Conservation (phyloP, 2,113 vertebrate species). For the Mellivora capensis region DNA sequence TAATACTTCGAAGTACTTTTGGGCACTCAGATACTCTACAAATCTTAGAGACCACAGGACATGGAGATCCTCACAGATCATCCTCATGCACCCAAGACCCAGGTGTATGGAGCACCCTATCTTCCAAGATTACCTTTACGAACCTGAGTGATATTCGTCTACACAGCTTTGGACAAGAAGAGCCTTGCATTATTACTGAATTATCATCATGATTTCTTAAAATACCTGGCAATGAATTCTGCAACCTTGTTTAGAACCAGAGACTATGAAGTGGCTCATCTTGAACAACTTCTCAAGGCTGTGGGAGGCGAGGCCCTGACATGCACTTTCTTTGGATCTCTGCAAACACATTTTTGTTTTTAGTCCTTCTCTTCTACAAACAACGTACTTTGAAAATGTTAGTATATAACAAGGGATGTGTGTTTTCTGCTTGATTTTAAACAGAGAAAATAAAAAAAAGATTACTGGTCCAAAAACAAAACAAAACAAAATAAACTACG, state of each 20-base stretch:
- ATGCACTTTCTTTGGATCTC: background rate
- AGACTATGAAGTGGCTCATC: conserved; percentile 97
- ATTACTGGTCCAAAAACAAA: background rate
- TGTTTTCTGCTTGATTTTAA: conserved; percentile 49
- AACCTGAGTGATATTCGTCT: conserved; percentile 97
- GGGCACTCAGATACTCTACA: conserved; percentile 97
- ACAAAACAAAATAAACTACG: background rate
- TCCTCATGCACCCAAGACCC: conserved; percentile 94
- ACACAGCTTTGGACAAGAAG: conserved; percentile 97
- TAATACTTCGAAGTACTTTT: conserved; percentile 99
- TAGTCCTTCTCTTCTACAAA: conserved; percentile 67
- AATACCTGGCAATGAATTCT: conserved; percentile 97
- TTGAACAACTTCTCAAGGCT: conserved; percentile 95
- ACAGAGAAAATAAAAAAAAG: conserved; percentile 61
- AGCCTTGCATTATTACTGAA: conserved; percentile 95
- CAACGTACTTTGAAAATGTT: conserved; percentile 42
- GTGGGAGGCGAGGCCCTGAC: conserved; percentile 78
- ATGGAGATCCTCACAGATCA: conserved; percentile 95
- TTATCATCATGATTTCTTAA: conserved; percentile 97
- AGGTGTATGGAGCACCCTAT: conserved; percentile 96
- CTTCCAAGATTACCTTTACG: conserved; percentile 94
- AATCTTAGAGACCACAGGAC: conserved; percentile 97
- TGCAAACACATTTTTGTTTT: conserved; percentile 35
- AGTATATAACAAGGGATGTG: conserved; percentile 60
- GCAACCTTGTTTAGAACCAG: conserved; percentile 91